These are phyloP conservation scores for Centropyge bicolor DNA, from an alignment of 2,797 vertebrate genomes.

Conservation along the genomic window DNA sequence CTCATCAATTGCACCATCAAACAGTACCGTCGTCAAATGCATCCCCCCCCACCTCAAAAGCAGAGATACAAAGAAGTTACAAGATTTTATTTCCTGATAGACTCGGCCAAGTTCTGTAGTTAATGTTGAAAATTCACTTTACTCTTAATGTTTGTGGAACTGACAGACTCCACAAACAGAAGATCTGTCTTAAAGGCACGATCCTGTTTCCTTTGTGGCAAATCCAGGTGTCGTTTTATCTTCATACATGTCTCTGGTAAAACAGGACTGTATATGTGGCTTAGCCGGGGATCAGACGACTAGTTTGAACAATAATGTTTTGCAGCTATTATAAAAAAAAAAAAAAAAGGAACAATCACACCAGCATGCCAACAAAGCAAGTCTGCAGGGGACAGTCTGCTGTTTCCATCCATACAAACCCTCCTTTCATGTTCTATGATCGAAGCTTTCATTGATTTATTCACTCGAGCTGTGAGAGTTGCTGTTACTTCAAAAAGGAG, in stretches of 20 bases:
- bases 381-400: conserved; percentile 51
- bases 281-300: conserved; percentile 45
- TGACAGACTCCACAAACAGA: background rate
- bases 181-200: conserved; percentile 27
- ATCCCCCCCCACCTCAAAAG: conserved; percentile 50
- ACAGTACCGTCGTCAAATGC: conserved; percentile 70
- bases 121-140: conserved; percentile 32
- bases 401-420: conserved; percentile 50
- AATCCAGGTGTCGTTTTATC: conserved; percentile 49
- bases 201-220: conserved; percentile 12
- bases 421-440: conserved; percentile 63
- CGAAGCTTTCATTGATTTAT: conserved; percentile 54
- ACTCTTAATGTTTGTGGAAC: conserved; percentile 29
- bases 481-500: conserved; percentile 51
- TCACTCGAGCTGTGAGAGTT: conserved; percentile 47
- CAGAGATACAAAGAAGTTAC: conserved; percentile 63
- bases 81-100: conserved; percentile 56
- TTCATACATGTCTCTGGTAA: conserved; percentile 11
- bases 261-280: conserved; percentile 17
- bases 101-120: conserved; percentile 31
- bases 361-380: conserved; percentile 56
- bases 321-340: conserved; percentile 41
- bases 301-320: conserved; percentile 46
- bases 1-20: conserved; percentile 89
- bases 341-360: conserved; percentile 34